These are phyloP conservation scores for Eleutherodactylus coqui DNA, from an alignment of 2,797 vertebrate species.

Conservation along the genomic window DNA sequence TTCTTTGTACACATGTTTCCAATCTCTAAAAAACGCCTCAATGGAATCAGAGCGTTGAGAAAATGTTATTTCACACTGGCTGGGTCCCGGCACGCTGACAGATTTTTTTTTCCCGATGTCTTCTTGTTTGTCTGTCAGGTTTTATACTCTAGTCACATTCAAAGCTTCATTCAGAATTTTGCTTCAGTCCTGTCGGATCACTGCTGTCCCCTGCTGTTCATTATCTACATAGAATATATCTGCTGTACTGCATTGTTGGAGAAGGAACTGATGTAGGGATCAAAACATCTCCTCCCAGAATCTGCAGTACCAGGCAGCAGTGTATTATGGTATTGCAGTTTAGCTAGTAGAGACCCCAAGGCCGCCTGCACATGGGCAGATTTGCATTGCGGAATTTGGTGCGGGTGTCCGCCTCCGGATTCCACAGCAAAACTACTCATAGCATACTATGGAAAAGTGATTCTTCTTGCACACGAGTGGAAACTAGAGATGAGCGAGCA, in stretches of 20 bases:
- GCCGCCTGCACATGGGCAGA: too few species aligned
- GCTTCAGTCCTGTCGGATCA: background rate
- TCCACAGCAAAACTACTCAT: too few species aligned
- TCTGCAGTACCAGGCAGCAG: too few species aligned
- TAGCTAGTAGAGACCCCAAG: too few species aligned
- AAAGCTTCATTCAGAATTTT: background rate
- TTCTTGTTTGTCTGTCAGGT: background rate
- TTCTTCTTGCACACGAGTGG: too few species aligned
- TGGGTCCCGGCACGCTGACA: background rate
- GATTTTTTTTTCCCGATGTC: background rate
- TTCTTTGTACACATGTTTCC: constrained; percentile 14
- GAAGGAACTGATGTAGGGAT: background rate
- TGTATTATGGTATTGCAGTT: too few species aligned
- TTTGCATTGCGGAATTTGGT: too few species aligned
- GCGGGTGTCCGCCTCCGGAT: too few species aligned
- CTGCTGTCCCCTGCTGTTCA: background rate
- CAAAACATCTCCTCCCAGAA: too few species aligned
- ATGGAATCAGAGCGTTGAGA: background rate
- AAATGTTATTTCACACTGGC: background rate
- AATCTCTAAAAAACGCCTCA: background rate
- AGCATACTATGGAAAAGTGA: too few species aligned
- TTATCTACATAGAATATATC: background rate
- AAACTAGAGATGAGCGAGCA: too few species aligned
- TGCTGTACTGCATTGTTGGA: background rate
- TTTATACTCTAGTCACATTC: background rate